Base-by-base conservation (phyloP, 1,140 invertebrate species). In the Procambarus virginalis region DNA sequence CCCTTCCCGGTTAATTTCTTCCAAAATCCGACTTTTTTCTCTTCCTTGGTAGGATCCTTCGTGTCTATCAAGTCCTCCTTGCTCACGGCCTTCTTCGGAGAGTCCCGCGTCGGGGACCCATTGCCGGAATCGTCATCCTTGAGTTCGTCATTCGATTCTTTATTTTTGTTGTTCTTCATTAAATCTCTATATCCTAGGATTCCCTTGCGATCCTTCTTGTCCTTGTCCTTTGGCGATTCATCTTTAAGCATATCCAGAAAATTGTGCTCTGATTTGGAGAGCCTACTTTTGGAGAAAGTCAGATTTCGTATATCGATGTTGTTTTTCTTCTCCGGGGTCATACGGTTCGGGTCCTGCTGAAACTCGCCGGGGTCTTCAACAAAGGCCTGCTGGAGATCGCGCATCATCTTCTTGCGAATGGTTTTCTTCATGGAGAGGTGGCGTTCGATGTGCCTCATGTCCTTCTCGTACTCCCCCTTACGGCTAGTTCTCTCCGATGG, bases 351-450 rank as follows among this genome's bases (percentile, higher is more conserved):
- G 92, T 96, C 96, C 81, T 95, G 95, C 91, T 95, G 95, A 93
- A 96, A 96, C 93, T 96, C 96, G 92, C 96, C 96, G 68, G 96
- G 96, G 93, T 96, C 96, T 92, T 96, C 96, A 90, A 96, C 96
- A 93, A 96, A 96, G 6, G 96, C 96, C 92, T 96, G 92, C 92
- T 96, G 96, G 76, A 97, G 94, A 93, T 97, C 96, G 8, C 97
- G 94, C 96, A 97, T 97, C 92, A 97, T 97, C 94, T 97, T 97
- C 94, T 97, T 97, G 73, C 96, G 94, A 86, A 97, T 97, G 8
- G 96, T 97, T 93, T 97, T 97, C 94, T 97, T 97, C 97, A 97
- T 97, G 91, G 96, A 97, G 84, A 97, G 94, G 93, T 97, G 96
- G 89, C 96, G 94, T 93, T 97, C 97, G 70, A 97, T 93, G 12